phyloP scores from a whole-genome alignment of 2,888 invertebrate genomes.

The Tribolium freemani region DNA sequence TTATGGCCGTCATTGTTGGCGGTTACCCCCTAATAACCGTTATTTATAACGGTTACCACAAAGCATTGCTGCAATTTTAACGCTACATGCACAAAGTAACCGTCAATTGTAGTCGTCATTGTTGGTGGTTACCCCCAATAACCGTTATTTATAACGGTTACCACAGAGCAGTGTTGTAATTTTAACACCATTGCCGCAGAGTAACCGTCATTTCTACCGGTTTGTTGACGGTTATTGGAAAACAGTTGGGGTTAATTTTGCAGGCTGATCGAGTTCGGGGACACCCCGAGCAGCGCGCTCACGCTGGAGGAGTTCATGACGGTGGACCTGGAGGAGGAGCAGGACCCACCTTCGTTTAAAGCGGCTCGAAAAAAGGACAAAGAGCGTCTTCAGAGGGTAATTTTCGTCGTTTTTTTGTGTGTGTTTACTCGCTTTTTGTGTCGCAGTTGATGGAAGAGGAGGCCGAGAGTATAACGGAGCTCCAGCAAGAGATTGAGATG shows the following conservation, averaged over 20 bases:
- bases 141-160: no score
- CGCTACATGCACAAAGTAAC: no score
- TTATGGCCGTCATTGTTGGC: no score
- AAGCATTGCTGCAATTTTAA: no score
- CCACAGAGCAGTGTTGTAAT: no score
- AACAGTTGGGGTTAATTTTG: constrained; percentile 32
- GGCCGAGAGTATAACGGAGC: constrained; percentile 76
- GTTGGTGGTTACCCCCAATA: no score
- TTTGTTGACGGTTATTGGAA: neutral
- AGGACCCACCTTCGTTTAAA: constrained; percentile 96
- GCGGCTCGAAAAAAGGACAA: constrained; percentile 91
- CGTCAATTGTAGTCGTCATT: no score
- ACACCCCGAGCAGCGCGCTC: constrained; percentile 94
- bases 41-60: no score
- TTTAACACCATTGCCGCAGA: no score
- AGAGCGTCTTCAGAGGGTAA: constrained; percentile 84
- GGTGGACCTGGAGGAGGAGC: constrained; percentile 95
- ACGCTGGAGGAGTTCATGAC: constrained; percentile 98
- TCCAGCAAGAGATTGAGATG: constrained; percentile 90
- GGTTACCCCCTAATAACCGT: no score
- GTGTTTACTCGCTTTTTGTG: constrained; percentile 56
- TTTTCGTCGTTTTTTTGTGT: neutral
- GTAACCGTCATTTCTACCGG: no score
- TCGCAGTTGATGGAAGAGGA: constrained; percentile 71
- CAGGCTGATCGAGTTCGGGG: constrained; percentile 93